Evolutionary conservation across 2,888 invertebrate genomes (phyloP), one percentile per base, ranked within the genome.

Genomic region (Melanostoma scalare): DNA sequence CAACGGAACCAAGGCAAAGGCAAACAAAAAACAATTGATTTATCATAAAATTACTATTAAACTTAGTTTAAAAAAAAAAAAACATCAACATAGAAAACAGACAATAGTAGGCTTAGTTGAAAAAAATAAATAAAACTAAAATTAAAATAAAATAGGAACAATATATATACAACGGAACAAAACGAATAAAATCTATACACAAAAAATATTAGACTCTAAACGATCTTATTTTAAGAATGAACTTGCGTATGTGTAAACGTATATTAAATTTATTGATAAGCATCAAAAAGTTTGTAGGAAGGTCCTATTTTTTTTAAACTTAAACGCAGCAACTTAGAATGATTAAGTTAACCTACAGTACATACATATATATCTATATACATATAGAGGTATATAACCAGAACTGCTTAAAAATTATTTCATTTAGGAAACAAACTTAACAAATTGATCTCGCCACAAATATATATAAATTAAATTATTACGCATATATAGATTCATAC

Each of bases 101-200:
- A 88, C 88, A 88, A 88, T 88, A 88, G 86, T 88, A 88, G 86
- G 82, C 67, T 86, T 88, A 87, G 86, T 77, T 20, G 20, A 20
- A 20, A 20, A 20, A 20, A 20, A 20, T 0, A 20, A 20, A 20
- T 20, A 20, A 20, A 20, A 20, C 20, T 20, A 20, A 20, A 20
- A 20, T 20, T 20, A 20, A 20, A 20, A 20, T 68, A 82, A 72
- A 76, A 75, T 79, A 58, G 50, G 36, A 10, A 48, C 20, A 84
- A 55, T 52, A 35, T 36, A 76, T 69, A 61, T 46, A 74, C 50
- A 84, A 60, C 65, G 52, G 76, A 68, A 76, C 65, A 80, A 72
- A 68, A 76, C 65, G 78, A 72, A 82, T 61, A 80, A 77, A 68
- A 85, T 81, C 40, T 63, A 60, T 67, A 67, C 38, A 76, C 58